Evolutionary conservation across 2,797 vertebrate species (phyloP).

Genomic region (Oreochromis grahami): DNA sequence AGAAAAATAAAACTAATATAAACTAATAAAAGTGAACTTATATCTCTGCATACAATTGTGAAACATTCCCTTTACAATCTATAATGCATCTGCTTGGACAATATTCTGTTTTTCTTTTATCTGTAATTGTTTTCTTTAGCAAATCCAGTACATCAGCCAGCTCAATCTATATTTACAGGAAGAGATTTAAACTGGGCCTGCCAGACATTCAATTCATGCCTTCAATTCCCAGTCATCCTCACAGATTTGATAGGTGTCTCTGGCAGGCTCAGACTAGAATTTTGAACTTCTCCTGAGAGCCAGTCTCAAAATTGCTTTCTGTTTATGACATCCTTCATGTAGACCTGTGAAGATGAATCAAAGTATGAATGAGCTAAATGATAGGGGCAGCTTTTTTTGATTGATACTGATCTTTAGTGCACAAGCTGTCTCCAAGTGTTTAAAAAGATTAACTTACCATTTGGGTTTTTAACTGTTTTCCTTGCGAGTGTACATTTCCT

Average conservation of each 20-base stretch:
- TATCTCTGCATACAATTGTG: background rate
- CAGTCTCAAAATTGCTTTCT: conserved; percentile 33
- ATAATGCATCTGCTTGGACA: background rate
- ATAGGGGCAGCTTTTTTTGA: background rate
- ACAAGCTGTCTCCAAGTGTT: background rate
- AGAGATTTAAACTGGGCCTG: background rate
- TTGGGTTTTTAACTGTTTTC: background rate
- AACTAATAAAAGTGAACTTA: background rate
- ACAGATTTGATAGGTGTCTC: conserved; percentile 18
- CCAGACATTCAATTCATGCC: background rate
- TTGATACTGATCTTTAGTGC: conserved; percentile 10
- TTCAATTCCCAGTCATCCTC: conserved; percentile 9
- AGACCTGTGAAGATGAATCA: conserved; percentile 18
- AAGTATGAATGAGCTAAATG: conserved; percentile 8
- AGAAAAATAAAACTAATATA: background rate
- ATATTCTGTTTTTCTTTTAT: background rate
- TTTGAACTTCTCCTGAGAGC: background rate
- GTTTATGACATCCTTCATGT: conserved; percentile 16
- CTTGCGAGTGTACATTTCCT: background rate
- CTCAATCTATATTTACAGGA: background rate
- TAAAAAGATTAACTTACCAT: background rate
- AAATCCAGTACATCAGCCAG: background rate
- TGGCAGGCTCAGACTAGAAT: conserved; percentile 3
- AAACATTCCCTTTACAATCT: background rate
- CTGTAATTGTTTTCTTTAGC: background rate